Evolutionary conservation across 92 coral and sea anemone genomes (phyloP), one percentile per base, ranked within the genome.

Genomic region (Epizoanthus stellaris): DNA sequence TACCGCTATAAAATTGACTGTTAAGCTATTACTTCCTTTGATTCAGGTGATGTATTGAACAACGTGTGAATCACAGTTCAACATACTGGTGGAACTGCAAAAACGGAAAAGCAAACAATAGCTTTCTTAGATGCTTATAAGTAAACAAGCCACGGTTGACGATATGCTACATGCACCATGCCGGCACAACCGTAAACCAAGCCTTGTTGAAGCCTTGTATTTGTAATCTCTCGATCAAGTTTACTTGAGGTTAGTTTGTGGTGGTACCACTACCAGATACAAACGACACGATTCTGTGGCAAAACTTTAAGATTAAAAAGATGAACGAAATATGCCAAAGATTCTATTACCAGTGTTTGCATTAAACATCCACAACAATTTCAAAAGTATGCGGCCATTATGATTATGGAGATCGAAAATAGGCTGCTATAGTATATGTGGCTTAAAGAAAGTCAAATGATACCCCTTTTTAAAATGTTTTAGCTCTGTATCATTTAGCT

Each of bases 381-480:
- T 42, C 49, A 25, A 79, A 79, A 79, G 83, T 79, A 62, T 79
- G 72, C 73, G 42, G 17, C 83, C 40, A 79, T 79, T 79, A 61
- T 20, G 0, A 60, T 19, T 21, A 59, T 11, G 23, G 72, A n/a
- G 71, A 36, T 34, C 6, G 61, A 19, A 2, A 36, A 20, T 79
- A 14, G 14, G 59, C 65, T 79, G 70, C 83, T 62, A 79, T 30
- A 30, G 36, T 30, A 30, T 23, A 79, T 21, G 65, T 15, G 72
- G 72, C 36, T 21, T 42, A 79, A 79, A 20, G 42, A n/a, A 59
- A 79, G 52, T 64, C 49, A 79, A 40, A 43, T 64, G 45, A 63
- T 62, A 47, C 14, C 21, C 71, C 63, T 30, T 36, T 60, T 16
- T 30, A 30, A 30, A 30, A 30, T 30, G 2, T 30, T 30, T 30